phyloP scores from a whole-genome alignment of 2,888 invertebrate genomes.

The Belgica antarctica region DNA sequence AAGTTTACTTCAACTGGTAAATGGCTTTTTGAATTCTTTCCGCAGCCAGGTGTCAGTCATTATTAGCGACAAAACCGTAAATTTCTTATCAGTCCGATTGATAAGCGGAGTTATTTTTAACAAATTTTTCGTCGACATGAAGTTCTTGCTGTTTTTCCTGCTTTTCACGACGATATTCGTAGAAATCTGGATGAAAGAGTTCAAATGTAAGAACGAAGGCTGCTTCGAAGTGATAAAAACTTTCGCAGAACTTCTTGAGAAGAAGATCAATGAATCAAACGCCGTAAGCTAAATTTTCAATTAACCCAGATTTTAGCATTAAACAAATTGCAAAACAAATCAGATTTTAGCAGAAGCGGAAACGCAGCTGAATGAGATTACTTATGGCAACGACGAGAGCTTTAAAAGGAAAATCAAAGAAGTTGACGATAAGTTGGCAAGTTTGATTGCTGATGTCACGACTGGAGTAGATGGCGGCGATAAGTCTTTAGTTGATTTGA shows the following conservation, averaged over 20 bases:
- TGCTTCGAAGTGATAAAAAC: slow-evolving; percentile 42
- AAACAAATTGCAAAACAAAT: neutral
- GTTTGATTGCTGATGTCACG: slow-evolving; percentile 12
- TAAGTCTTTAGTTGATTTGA: slow-evolving; percentile 16
- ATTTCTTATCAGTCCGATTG: slow-evolving; percentile 11
- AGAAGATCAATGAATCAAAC: slow-evolving; percentile 30
- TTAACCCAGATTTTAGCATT: neutral
- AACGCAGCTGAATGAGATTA: slow-evolving; percentile 1
- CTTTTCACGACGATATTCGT: neutral
- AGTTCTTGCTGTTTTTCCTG: no score
- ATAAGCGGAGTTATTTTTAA: neutral
- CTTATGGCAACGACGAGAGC: slow-evolving; percentile 15
- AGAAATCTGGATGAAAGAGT: neutral
- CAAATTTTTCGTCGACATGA: slow-evolving; percentile 5
- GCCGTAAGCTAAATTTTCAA: slow-evolving; percentile 14
- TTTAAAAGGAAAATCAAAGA: slow-evolving; percentile 14
- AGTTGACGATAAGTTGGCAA: neutral
- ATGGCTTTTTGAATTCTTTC: neutral
- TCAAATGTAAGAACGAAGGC: slow-evolving; percentile 28
- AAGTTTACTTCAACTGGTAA: slow-evolving; percentile 16
- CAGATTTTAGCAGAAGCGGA: slow-evolving; percentile 32
- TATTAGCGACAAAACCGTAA: neutral
- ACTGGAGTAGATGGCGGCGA: slow-evolving; percentile 38
- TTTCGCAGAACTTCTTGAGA: slow-evolving; percentile 14
- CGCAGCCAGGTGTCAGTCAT: slow-evolving; percentile 16